These are phyloP conservation scores for Ranitomeya imitator DNA, from an alignment of 2,113 vertebrate species.

Conservation along the genomic window DNA sequence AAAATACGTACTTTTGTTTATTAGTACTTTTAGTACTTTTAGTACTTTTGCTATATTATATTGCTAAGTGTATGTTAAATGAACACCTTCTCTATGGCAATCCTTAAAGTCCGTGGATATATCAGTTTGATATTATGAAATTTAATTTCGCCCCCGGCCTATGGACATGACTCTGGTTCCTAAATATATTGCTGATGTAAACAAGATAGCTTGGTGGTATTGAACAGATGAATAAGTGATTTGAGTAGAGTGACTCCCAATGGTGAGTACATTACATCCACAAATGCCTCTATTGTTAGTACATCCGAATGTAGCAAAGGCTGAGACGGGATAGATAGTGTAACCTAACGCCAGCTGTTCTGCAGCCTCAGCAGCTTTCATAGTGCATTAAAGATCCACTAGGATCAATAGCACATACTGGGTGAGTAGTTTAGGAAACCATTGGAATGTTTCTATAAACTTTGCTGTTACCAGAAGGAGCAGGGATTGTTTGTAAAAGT, in stretches of 20 bases:
- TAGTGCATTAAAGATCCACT: conserved; percentile 49
- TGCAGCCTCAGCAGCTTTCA: conserved; percentile 52
- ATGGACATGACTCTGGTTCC: conserved; percentile 12
- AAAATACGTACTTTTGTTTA: too few relatives aligned
- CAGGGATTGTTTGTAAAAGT: conserved; percentile 28
- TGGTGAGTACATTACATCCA: conserved; percentile 39
- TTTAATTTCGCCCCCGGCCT: conserved; percentile 1
- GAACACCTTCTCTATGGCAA: neutral
- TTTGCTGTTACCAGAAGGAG: conserved; percentile 50
- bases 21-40: too few relatives aligned
- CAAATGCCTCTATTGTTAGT: conserved; percentile 40
- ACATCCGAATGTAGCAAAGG: conserved; percentile 12
- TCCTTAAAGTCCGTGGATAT: neutral
- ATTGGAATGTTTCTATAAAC: conserved; percentile 37
- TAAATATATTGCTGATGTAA: conserved; percentile 40
- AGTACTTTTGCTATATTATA: neutral
- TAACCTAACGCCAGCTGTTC: conserved; percentile 54
- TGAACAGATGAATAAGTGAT: conserved; percentile 36
- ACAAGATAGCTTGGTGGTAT: conserved; percentile 34
- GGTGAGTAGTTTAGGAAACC: conserved; percentile 35
- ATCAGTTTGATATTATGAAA: neutral
- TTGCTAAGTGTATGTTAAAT: neutral
- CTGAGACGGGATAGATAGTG: conserved; percentile 21
- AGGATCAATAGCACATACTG: conserved; percentile 51
- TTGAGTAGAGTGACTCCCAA: conserved; percentile 35